These are phyloP conservation scores for Eristalis arbustorum DNA, from an alignment of 2,888 invertebrate genomes.

Conservation along the genomic window DNA sequence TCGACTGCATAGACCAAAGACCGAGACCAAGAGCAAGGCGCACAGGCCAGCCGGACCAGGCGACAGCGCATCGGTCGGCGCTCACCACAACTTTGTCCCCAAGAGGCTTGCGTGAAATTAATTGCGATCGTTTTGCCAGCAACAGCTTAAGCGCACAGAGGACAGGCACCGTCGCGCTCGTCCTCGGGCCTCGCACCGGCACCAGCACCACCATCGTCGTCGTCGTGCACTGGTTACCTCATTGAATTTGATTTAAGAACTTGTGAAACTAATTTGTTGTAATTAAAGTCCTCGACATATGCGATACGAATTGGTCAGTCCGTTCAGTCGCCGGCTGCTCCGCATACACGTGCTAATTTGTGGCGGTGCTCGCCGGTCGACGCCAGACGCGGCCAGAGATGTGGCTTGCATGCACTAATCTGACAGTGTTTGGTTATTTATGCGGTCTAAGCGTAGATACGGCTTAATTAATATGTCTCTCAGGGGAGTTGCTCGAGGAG, in stretches of 20 bases:
- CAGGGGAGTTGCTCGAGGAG: neutral
- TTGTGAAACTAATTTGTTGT: conserved; percentile 69
- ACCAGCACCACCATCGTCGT: neutral
- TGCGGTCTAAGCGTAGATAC: conserved; percentile 8
- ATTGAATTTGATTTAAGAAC: conserved; percentile 68
- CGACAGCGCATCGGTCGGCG: conserved; percentile 35
- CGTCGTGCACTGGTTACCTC: conserved; percentile 37
- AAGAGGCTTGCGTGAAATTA: conserved; percentile 63
- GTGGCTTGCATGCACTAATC: conserved; percentile 56
- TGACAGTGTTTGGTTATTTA: conserved; percentile 54
- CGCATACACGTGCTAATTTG: conserved; percentile 59
- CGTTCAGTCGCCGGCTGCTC: conserved; percentile 11
- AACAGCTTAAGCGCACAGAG: conserved; percentile 12
- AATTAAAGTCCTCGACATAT: conserved; percentile 64
- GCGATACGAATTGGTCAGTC: conserved; percentile 63
- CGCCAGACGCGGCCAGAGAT: neutral
- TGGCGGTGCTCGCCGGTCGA: neutral
- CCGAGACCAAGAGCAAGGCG: neutral
- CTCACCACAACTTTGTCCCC: conserved; percentile 60
- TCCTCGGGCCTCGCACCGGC: neutral
- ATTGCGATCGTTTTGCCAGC: conserved; percentile 57
- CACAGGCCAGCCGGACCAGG: neutral
- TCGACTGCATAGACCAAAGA: neutral
- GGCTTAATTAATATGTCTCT: conserved; percentile 53
- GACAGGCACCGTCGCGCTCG: neutral